Base-by-base conservation (phyloP, 2,888 invertebrate species). In the Sphaerophoria rueppellii region DNA sequence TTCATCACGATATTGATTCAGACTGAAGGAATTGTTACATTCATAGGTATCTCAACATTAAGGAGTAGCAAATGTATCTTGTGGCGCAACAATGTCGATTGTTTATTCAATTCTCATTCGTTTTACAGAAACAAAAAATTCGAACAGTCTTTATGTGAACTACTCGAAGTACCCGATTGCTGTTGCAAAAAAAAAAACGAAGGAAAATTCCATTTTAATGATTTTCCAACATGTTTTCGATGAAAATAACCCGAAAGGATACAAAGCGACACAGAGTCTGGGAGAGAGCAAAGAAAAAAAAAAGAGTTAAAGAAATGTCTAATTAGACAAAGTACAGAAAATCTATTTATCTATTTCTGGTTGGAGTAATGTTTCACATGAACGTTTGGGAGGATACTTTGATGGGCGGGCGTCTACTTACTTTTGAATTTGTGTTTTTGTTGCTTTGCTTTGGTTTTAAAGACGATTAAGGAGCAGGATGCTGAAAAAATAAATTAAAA, bases 201-300 rank as follows among this genome's bases (percentile, higher is more conserved):
- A 63, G 58, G 32, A 65, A 67, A 75, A 81, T 76, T 81, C 54
- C 58, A 71, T 76, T 81, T 76, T 81, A 76, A 75, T 81, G 75
- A 81, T 81, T 81, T 81, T 81, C 34, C 81, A 81, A 82, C 82
- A 77, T 82, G 76, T 77, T 72, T 72, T 72, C 72, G 69, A 72
- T 72, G 72, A 72, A 82, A 82, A 76, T 60, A 81, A 81, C 76
- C 76, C 24, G 48, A 9, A 67, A 24, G 24, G 72, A 67, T 70
- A 16, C 11, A 35, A 58, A 57, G 12, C 6, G 43, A 43, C 14
- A 35, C 0, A 4, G 4, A 55, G 14, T 11, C 6, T 24, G 43
- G 4, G 4, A 4, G n/a, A n/a, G 32, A n/a, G 7, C 1, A 24
- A 12, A 3, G 43, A 24, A 12, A 3, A 50, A 7, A 32, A 32